A percentile compares a stretch with the other conserved stretches of the same genome.
phyloP scores from a whole-genome alignment of 1,140 invertebrate species.

The Reticulitermes speratus region DNA sequence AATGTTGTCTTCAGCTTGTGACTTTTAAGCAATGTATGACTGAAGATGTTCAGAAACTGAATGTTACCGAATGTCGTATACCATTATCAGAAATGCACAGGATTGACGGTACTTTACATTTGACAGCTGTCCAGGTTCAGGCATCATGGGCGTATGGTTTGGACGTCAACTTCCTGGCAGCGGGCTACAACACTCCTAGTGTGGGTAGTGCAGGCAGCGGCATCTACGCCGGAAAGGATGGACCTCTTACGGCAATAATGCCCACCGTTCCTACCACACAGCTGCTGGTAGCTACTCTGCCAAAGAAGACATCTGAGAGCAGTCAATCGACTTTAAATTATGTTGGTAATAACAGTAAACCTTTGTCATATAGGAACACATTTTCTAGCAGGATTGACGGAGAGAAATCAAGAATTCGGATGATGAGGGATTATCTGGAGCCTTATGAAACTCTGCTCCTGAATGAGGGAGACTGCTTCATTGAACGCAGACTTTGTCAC shows the following conservation, averaged over 20 bases:
- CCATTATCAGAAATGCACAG: too few species aligned
- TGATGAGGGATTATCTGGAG: conserved; percentile 37
- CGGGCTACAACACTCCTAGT: conserved; percentile 53
- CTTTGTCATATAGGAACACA: not conserved
- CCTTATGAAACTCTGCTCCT: conserved; percentile 40
- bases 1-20: too few species aligned
- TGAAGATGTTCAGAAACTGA: too few species aligned
- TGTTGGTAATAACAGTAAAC: not conserved
- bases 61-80: too few species aligned
- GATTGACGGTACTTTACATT: not conserved
- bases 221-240: conserved; percentile 53
- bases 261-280: conserved; percentile 46
- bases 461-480: not conserved
- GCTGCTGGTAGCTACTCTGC: conserved; percentile 52
- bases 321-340: conserved; percentile 36
- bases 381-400: not conserved
- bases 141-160: conserved; percentile 54
- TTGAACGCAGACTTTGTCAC: conserved; percentile 32
- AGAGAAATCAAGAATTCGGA: not conserved
- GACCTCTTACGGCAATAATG: conserved; percentile 51
- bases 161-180: conserved; percentile 57
- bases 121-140: conserved; percentile 51
- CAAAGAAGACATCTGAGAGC: conserved; percentile 42
- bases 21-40: too few species aligned
- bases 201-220: conserved; percentile 57